Evolutionary conservation across 2,797 vertebrate genomes (phyloP).

Genomic region (Botia almorhae): DNA sequence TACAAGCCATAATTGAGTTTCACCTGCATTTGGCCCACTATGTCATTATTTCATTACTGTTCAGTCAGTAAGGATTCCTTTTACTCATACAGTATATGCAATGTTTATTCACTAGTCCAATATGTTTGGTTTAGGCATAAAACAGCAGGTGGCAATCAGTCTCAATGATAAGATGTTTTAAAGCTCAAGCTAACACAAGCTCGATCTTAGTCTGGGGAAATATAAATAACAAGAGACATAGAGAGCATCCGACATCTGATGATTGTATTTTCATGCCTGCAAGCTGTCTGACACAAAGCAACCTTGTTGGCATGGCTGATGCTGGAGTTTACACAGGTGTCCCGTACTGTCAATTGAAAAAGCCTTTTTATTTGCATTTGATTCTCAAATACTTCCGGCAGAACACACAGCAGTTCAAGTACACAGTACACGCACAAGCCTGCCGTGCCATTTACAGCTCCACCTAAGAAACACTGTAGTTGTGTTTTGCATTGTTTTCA

Average conservation of each 20-base stretch:
- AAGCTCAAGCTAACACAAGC: slow-evolving; percentile 1
- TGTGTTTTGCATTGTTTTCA: slow-evolving; percentile 6
- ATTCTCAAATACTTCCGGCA: slow-evolving; percentile 63
- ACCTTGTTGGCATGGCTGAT: slow-evolving; percentile 31
- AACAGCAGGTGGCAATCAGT: slow-evolving; percentile 45
- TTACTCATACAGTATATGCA: neutral
- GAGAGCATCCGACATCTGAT: slow-evolving; percentile 48
- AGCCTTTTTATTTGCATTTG: slow-evolving; percentile 70
- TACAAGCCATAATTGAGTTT: too few relatives aligned
- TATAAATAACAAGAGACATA: slow-evolving; percentile 48
- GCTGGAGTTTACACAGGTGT: slow-evolving; percentile 73
- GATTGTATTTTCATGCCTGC: slow-evolving; percentile 20
- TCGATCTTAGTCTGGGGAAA: slow-evolving; percentile 18
- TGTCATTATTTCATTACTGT: slow-evolving; percentile 6
- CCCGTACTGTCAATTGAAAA: slow-evolving; percentile 54
- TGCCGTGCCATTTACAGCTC: neutral
- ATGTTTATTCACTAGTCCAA: slow-evolving; percentile 8
- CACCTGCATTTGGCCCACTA: too few relatives aligned
- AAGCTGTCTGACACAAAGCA: slow-evolving; percentile 45
- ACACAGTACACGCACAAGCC: slow-evolving; percentile 36
- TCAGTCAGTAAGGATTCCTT: neutral
- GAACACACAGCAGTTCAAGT: slow-evolving; percentile 25
- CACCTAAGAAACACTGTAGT: neutral
- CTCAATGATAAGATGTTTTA: slow-evolving; percentile 19
- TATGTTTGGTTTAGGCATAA: slow-evolving; percentile 7